Base-by-base conservation (phyloP, 2,888 invertebrate species). In the Hofmannophila pseudospretella region DNA sequence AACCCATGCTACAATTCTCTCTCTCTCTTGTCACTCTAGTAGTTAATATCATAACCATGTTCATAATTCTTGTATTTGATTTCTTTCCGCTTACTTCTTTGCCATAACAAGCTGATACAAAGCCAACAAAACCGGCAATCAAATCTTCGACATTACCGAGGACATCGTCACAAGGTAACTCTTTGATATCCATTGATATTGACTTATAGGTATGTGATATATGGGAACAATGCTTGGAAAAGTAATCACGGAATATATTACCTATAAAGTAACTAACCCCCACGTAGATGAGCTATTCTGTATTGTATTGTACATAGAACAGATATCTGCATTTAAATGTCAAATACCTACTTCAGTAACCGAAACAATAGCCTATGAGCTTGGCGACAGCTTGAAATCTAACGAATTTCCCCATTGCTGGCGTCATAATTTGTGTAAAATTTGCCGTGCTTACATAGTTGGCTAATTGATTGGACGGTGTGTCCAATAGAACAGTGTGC, bases 91-190 rank as follows among this genome's bases (percentile, higher is more conserved):
- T 85, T 86, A 75, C 84, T 85, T 85, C 82, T 84, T 82, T 85
- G 81, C 82, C 77, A 81, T 78, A 79, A 81, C 80, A 89, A 95
- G 95, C 95, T 90, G 96, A 96, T 89, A 92, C 94, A 88, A 96
- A 96, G 90, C 96, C 96, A 77, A 92, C 96, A 80, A 97, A 96
- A 91, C 96, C 96, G 88, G 96, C 96, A 85, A 96, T 97, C 89
- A 97, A 96, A 91, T 96, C 96, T 77, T 96, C 96, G 67, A 96
- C 96, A 77, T 92, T 96, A 87, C 96, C 96, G 77, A 91, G 96
- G 90, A 96, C 95, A 71, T 95, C 96, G 61, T 96, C 96, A 62
- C 96, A 96, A 94, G 96, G 96, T 96, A 94, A 93, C 49, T 65
- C 55, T 70, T 73, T 73, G 58, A 59, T 62, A 65, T 70, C 58